Conservation (phyloP, 2,888 invertebrate species). For the Tryphoninae sp. region DNA sequence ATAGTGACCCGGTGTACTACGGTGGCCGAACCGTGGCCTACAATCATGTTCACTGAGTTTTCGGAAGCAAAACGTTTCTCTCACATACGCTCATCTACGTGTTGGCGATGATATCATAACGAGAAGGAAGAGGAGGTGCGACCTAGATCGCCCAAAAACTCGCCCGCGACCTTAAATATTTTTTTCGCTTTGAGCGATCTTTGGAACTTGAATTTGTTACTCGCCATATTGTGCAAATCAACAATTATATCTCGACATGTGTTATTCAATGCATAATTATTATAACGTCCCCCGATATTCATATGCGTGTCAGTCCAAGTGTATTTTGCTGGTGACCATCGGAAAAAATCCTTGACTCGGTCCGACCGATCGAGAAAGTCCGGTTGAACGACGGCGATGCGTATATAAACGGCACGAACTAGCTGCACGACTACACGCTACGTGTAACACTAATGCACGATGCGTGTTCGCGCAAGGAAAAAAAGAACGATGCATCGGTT, state of each 20-base stretch:
- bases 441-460: slow-evolving; percentile 40
- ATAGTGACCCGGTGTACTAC: slow-evolving; percentile 34
- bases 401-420: slow-evolving; percentile 62
- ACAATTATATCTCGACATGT: not conserved
- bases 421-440: slow-evolving; percentile 23
- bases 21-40: slow-evolving; percentile 34
- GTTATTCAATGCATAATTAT: not conserved
- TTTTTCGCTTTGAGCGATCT: not conserved
- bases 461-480: slow-evolving; percentile 34
- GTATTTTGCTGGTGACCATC: slow-evolving; percentile 32
- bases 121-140: not conserved
- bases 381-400: slow-evolving; percentile 67
- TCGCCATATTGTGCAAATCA: not conserved
- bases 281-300: slow-evolving; percentile 64
- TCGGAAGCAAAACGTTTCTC: not conserved
- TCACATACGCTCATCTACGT: not conserved
- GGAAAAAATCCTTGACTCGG: slow-evolving; percentile 75
- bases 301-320: slow-evolving; percentile 53
- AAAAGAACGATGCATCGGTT: slow-evolving; percentile 37
- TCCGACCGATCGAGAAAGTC: slow-evolving; percentile 74
- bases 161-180: not conserved
- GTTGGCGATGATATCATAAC: not conserved
- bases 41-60: slow-evolving; percentile 17
- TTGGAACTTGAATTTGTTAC: not conserved
- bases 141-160: slow-evolving; percentile 14